Evolutionary conservation across 2,888 invertebrate genomes (phyloP), one percentile per base, ranked within the genome.

Genomic region (Serrognathus titanus): DNA sequence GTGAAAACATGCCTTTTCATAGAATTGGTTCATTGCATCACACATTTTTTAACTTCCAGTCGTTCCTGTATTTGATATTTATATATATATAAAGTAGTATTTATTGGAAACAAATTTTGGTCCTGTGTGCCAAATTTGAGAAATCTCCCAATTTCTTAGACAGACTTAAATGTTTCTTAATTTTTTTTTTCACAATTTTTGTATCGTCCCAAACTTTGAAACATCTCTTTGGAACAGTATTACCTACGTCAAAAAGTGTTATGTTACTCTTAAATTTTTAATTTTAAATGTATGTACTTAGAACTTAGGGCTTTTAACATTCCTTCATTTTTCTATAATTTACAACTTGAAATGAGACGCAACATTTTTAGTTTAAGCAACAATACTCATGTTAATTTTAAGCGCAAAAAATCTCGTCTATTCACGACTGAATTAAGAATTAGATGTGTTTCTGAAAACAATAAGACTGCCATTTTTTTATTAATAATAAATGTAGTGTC

Each of bases 231-330:
- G 13, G n/a, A 20, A 43, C 43, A 43, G 13, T 43, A 43, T 43
- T 43, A 43, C 24, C 24, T 31, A 31, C 24, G 10, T 43, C 43
- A 43, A 31, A 43, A 43, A 43, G 43, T 43, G 13, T 40, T 40
- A 40, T 7, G 10, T 40, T 43, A 43, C 43, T 16, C 9, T 43
- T 43, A 43, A 13, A 11, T 43, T 11, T 53, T 50, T 54, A 49
- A 50, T 37, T 43, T 43, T 54, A 54, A 36, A 54, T 49, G 49
- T 49, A 57, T 54, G 58, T 58, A 58, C 58, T 54, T 58, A 58
- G 58, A 35, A 39, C 12, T 58, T 53, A 47, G 47, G 58, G 53
- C 53, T 58, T 57, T 53, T 57, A 16, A 52, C 52, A 52, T 52
- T 52, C 52, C 52, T 52, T 13, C 9, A 36, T 43, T 11, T 45